Base-by-base conservation (phyloP, 2,888 invertebrate species). In the Drosophila rubida region DNA sequence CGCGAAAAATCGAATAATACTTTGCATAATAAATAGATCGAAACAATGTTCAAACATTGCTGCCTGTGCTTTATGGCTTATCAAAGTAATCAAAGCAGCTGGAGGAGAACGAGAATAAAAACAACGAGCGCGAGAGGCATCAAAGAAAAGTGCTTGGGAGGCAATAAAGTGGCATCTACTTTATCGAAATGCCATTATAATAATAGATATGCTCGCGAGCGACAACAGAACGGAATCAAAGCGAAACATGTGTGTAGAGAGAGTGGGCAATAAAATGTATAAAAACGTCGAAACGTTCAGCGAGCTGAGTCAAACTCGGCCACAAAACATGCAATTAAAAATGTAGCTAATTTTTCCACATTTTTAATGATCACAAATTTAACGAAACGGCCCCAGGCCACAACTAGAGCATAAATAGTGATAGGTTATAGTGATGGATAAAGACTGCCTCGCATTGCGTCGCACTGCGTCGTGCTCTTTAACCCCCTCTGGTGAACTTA, bases 291-390 rank as follows among this genome's bases (percentile, higher is more conserved):
- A 63, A 58, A 41, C 35, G 59, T 27, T 22, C 22, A 13, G 37
- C 37, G 35, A 27, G 25, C 42, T 51, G n/a, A 42, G 14, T 9
- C n/a, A n/a, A n/a, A n/a, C 2, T 8, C n/a, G 50, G 11, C 2
- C 11, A 23, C 42, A 19, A 44, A 35, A 35, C 51, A 59, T 16
- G 44, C 60, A 53, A 35, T 60, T 51, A 59, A 59, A 59, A 59
- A 32, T 53, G 51, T 51, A 35, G 23, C 53, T 42, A 42, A 59
- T 59, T 59, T 41, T 58, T 4, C 14, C 27, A 37, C 49, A 30
- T 59, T 59, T 59, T 60, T 60, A 60, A 60, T 44, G 60, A 44
- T 25, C 60, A 60, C 53, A 60, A 54, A 54, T 60, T 45, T 51
- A 51, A 51, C 50, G n/a, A 16, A 39, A 39, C 41, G 25, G 25